These are phyloP conservation scores for Megaptera novaeangliae DNA, from an alignment of 2,113 vertebrate species.

Conservation along the genomic window DNA sequence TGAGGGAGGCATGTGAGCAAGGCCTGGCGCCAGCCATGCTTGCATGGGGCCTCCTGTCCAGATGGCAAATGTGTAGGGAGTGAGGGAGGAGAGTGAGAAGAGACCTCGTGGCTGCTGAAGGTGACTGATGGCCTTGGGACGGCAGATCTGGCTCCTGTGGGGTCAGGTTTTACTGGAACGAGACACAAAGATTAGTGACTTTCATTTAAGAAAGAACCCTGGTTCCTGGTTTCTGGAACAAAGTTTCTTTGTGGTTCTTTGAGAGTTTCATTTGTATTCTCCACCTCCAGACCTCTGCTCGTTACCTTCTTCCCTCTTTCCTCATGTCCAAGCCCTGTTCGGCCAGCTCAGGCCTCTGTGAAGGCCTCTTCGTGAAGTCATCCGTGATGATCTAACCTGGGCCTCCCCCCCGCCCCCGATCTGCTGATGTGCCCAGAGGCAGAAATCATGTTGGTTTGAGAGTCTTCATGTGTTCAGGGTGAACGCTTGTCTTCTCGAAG, in stretches of 20 bases:
- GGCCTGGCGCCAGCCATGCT: constrained; percentile 27
- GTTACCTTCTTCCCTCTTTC: background rate
- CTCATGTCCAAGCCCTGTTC: background rate
- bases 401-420: background rate
- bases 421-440: background rate
- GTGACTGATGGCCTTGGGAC: constrained; percentile 36
- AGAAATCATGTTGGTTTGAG: background rate
- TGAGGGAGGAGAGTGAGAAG: background rate
- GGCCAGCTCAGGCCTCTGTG: background rate
- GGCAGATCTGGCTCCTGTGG: background rate
- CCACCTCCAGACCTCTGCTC: background rate
- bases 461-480: background rate
- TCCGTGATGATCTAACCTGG: background rate
- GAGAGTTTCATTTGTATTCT: background rate
- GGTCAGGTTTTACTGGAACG: background rate
- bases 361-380: background rate
- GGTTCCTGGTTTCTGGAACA: background rate
- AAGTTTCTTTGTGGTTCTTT: background rate
- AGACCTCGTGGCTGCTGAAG: background rate
- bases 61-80: constrained; percentile 13
- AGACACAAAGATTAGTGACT: constrained; percentile 37
- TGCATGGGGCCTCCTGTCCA: background rate
- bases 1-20: constrained; percentile 9
- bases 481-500: background rate
- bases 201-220: constrained; percentile 30